These are phyloP conservation scores for Caloenas nicobarica DNA, from an alignment of 2,113 vertebrate genomes.

Conservation along the genomic window DNA sequence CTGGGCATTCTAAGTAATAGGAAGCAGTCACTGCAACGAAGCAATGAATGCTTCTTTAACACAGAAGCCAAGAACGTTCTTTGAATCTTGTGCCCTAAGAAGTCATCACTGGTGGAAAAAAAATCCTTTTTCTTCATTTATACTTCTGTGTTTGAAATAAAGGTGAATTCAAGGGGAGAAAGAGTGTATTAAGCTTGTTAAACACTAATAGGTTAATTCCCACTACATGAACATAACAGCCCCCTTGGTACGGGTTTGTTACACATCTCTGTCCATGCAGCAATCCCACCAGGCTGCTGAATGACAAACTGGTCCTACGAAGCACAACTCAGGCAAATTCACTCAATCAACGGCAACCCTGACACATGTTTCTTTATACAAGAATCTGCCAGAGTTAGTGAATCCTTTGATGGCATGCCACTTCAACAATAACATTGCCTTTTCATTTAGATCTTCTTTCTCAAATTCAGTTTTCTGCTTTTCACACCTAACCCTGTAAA, in stretches of 20 bases:
- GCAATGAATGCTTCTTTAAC: neutral
- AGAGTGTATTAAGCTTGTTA: neutral
- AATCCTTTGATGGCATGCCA: neutral
- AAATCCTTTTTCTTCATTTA: neutral
- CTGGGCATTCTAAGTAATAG: neutral
- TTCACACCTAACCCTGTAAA: neutral
- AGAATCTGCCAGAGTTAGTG: neutral
- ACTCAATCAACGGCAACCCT: neutral
- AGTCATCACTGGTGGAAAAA: neutral
- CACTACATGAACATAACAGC: neutral
- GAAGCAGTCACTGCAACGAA: neutral
- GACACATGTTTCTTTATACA: neutral
- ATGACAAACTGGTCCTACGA: neutral
- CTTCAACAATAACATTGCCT: neutral
- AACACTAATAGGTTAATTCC: neutral
- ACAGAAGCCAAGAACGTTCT: neutral
- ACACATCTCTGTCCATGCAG: neutral
- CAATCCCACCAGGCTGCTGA: neutral
- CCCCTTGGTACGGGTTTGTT: neutral
- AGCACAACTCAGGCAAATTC: neutral
- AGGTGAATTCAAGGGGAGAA: fast-evolving
- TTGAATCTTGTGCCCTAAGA: neutral
- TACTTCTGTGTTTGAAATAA: neutral
- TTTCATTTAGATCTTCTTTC: neutral
- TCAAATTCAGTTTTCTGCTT: neutral